Percentiles rank a stretch among this genome's conserved stretches.
Evolutionary conservation across 2,797 vertebrate genomes (phyloP).

Genomic region (Scyliorhinus canicula): DNA sequence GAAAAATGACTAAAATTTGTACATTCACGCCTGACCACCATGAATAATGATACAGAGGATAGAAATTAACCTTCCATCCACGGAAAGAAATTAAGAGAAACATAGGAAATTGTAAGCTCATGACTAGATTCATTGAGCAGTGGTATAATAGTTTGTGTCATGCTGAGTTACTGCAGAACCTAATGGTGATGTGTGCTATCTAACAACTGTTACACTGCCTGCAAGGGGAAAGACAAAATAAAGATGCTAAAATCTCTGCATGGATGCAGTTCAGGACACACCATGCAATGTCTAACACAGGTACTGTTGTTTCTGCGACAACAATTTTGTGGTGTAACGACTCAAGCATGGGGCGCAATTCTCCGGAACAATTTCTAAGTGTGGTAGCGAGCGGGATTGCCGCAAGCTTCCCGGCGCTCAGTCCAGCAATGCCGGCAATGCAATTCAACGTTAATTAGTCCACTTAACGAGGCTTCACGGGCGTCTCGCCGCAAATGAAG

Average conservation of each 20-base stretch:
- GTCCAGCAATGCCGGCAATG: too few relatives aligned
- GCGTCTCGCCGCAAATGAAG: too few relatives aligned
- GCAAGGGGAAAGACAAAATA: background rate
- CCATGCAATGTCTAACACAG: background rate
- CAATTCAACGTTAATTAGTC: too few relatives aligned
- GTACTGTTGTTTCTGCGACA: background rate
- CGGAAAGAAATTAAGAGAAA: conserved; percentile 22
- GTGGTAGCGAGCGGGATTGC: too few relatives aligned
- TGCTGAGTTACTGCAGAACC: background rate
- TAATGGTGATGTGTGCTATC: background rate
- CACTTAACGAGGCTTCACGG: too few relatives aligned
- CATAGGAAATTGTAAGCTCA: conserved; percentile 27
- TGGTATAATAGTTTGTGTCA: background rate
- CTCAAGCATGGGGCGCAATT: too few relatives aligned
- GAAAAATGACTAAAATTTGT: conserved; percentile 11
- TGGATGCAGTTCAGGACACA: background rate
- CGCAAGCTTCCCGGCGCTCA: too few relatives aligned
- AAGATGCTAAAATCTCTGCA: background rate
- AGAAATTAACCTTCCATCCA: conserved; percentile 13
- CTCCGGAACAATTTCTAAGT: too few relatives aligned
- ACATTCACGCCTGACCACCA: conserved; percentile 16
- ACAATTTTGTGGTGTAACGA: too few relatives aligned
- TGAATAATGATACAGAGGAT: conserved; percentile 26
- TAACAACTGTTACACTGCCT: background rate
- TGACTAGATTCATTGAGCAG: conserved; percentile 26